Percentiles rank a stretch among this genome's conserved stretches.
phyloP scores from a whole-genome alignment of 2,888 invertebrate species.

The Leuctra nigra region DNA sequence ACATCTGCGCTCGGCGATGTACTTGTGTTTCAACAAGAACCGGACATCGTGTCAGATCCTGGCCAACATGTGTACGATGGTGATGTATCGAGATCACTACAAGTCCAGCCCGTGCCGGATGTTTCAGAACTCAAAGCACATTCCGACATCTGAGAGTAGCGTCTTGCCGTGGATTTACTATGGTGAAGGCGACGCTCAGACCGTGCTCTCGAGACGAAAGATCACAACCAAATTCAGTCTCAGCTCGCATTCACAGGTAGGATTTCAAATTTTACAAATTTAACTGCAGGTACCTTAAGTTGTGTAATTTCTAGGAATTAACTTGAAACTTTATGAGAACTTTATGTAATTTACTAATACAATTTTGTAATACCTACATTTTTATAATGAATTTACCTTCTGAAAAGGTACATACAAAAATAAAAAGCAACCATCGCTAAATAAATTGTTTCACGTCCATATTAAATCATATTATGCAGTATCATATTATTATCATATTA shows the following conservation, averaged over 20 bases:
- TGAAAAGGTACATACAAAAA: too few relatives aligned
- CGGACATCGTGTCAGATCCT: conserved; percentile 56
- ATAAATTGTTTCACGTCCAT: too few relatives aligned
- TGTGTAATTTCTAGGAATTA: not conserved
- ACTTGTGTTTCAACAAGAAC: conserved; percentile 40
- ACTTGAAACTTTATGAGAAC: not conserved
- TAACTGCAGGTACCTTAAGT: not conserved
- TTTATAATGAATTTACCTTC: too few relatives aligned
- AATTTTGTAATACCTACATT: too few relatives aligned
- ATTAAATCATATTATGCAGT: too few relatives aligned
- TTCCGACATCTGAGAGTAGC: conserved; percentile 31
- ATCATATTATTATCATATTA: too few relatives aligned
- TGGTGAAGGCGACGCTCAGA: conserved; percentile 42
- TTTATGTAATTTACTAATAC: not conserved
- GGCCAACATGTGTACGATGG: conserved; percentile 59
- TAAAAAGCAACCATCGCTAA: too few relatives aligned
- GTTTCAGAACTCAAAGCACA: conserved; percentile 35
- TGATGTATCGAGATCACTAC: conserved; percentile 46
- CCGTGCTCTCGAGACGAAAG: conserved; percentile 40
- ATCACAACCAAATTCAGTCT: conserved; percentile 44
- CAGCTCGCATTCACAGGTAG: conserved; percentile 39
- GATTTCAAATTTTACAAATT: conserved; percentile 19
- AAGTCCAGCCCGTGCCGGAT: conserved; percentile 42
- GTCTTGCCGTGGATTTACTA: conserved; percentile 43
- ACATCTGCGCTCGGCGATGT: conserved; percentile 39